These are phyloP conservation scores for Agriotes lineatus DNA, from an alignment of 2,888 invertebrate species.

Conservation along the genomic window DNA sequence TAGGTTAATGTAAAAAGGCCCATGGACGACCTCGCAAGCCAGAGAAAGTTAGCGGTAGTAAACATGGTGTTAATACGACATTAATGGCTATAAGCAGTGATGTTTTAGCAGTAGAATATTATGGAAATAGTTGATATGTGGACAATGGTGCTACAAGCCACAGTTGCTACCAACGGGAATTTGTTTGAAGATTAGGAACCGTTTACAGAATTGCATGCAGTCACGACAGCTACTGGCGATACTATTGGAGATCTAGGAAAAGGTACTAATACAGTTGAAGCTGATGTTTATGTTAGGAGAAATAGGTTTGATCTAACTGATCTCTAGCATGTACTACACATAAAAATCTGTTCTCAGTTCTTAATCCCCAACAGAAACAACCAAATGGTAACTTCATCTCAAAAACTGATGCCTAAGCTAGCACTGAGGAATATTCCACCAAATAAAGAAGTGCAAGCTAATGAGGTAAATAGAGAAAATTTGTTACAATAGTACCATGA, in stretches of 20 bases:
- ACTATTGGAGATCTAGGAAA: neutral
- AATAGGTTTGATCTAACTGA: neutral
- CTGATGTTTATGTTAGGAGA: neutral
- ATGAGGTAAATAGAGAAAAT: neutral
- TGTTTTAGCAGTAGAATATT: too few species aligned
- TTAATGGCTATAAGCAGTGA: too few species aligned
- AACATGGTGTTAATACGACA: too few species aligned
- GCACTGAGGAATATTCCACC: too few species aligned
- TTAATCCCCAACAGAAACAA: slow-evolving; percentile 8
- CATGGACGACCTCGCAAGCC: too few species aligned
- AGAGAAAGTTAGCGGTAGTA: too few species aligned
- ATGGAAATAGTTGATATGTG: neutral
- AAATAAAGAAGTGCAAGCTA: too few species aligned
- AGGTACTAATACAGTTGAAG: neutral
- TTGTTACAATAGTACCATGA: neutral
- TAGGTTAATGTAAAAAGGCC: too few species aligned
- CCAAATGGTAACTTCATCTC: neutral
- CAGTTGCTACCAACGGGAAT: neutral
- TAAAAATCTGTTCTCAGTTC: slow-evolving; percentile 31
- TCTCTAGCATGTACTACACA: slow-evolving; percentile 29
- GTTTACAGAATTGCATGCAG: neutral
- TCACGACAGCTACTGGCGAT: neutral
- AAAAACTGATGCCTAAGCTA: neutral
- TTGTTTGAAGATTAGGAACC: neutral
- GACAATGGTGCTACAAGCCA: neutral